Percentiles rank a stretch among this genome's conserved stretches.
Evolutionary conservation across 2,888 invertebrate species (phyloP).

Genomic region (Lingula anatina): DNA sequence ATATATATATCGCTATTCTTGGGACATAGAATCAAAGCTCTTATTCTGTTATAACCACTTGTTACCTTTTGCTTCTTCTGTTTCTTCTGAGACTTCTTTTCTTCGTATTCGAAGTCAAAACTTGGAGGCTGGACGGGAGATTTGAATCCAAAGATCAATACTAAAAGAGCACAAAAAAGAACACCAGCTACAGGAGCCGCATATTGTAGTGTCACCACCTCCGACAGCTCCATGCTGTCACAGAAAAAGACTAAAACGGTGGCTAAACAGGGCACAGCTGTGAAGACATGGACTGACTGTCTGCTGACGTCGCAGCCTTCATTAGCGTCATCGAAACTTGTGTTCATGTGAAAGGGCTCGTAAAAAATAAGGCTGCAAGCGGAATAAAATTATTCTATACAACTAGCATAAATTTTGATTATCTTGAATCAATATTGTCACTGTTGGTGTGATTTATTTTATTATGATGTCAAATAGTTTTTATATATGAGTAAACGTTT

Average conservation of each 20-base stretch:
- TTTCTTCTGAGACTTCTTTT: constrained; percentile 19
- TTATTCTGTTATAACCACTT: no score
- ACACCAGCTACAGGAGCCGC: constrained; percentile 62
- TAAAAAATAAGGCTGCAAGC: no score
- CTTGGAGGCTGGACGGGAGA: constrained; percentile 68
- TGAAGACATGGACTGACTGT: background rate
- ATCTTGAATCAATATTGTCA: no score
- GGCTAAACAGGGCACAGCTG: background rate
- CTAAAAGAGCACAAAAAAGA: constrained; percentile 67
- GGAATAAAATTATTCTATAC: no score
- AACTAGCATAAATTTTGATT: no score
- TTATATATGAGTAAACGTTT: no score
- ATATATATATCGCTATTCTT: no score
- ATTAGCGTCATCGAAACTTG: background rate
- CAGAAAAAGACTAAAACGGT: background rate
- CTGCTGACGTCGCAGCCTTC: background rate
- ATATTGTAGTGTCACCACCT: constrained; percentile 54
- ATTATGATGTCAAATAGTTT: no score
- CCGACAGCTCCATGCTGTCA: constrained; percentile 40
- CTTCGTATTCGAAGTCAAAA: constrained; percentile 37
- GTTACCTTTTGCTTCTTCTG: constrained; percentile 30
- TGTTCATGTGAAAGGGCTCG: no score
- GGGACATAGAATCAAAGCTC: no score
- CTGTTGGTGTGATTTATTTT: no score
- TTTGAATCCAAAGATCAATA: constrained; percentile 75